A percentile compares a stretch with the other conserved stretches of the same genome.
Conservation (phyloP, 2,888 invertebrate species). For the Hypsopygia costalis region DNA sequence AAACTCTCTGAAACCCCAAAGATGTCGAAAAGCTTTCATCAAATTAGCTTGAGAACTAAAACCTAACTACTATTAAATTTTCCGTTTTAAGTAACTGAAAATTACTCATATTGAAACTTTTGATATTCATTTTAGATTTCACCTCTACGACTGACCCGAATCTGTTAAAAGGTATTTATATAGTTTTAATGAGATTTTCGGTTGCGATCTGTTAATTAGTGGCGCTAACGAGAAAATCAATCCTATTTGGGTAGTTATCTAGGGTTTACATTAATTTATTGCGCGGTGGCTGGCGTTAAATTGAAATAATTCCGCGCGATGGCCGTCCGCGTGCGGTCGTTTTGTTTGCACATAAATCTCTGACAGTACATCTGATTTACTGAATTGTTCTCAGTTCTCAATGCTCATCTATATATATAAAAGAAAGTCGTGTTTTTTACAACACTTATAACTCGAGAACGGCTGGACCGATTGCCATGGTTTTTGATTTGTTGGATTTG, state of each 20-base stretch:
- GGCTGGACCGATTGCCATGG: no score
- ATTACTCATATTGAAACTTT: no score
- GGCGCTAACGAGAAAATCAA: conserved; percentile 7
- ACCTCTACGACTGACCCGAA: background rate
- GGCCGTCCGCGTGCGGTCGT: conserved; percentile 49
- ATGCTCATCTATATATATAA: conserved; percentile 10
- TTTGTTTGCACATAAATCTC: conserved; percentile 68
- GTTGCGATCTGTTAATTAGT: conserved; percentile 9
- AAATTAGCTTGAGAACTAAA: no score
- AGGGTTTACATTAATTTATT: conserved; percentile 44
- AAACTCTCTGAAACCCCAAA: no score
- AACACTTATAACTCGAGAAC: no score
- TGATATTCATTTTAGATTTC: no score
- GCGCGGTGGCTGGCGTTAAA: conserved; percentile 54
- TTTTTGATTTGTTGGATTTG: no score
- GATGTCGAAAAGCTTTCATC: no score
- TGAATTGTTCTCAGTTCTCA: conserved; percentile 55
- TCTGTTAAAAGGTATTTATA: background rate
- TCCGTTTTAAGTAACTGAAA: no score
- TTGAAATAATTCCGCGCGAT: conserved; percentile 65
- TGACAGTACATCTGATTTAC: conserved; percentile 64
- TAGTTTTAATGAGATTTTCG: conserved; percentile 5
- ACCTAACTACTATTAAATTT: no score
- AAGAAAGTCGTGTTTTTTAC: no score
- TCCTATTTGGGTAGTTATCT: conserved; percentile 7